Evolutionary conservation across 2,888 invertebrate species (phyloP).

Genomic region (Kuschelorhynchus macadamiae): DNA sequence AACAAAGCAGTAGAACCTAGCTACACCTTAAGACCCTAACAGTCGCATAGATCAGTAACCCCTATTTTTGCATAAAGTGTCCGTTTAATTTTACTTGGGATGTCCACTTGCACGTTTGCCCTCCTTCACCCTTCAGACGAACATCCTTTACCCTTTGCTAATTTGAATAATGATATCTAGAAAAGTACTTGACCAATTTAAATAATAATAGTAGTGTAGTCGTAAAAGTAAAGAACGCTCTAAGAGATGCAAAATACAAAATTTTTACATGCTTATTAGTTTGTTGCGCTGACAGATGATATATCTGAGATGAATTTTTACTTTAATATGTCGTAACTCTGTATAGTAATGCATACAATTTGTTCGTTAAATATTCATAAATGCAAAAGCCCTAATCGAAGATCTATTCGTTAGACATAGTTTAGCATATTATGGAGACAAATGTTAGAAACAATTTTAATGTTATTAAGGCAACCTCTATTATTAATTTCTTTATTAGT

Average conservation of each 20-base stretch:
- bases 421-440: too few species aligned
- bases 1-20: too few species aligned
- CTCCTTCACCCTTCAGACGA: constrained; percentile 28
- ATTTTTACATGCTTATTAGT: constrained; percentile 33
- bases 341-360: neutral
- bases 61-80: constrained; percentile 9
- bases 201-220: constrained; percentile 19
- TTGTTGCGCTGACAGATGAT: constrained; percentile 29
- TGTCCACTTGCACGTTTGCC: constrained; percentile 17
- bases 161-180: constrained; percentile 31
- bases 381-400: neutral
- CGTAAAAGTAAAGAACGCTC: constrained; percentile 25
- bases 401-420: neutral
- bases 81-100: constrained; percentile 8
- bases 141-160: constrained; percentile 18
- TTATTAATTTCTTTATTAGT: too few species aligned
- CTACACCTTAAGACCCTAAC: constrained; percentile 7
- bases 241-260: constrained; percentile 23
- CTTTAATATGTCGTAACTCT: constrained; percentile 5
- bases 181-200: constrained; percentile 22
- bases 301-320: neutral
- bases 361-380: neutral
- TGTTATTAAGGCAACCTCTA: too few species aligned
- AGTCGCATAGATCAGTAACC: constrained; percentile 26
- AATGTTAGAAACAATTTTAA: too few species aligned